Evolutionary conservation across 2,113 vertebrate genomes (phyloP).

Genomic region (Labrus mixtus): DNA sequence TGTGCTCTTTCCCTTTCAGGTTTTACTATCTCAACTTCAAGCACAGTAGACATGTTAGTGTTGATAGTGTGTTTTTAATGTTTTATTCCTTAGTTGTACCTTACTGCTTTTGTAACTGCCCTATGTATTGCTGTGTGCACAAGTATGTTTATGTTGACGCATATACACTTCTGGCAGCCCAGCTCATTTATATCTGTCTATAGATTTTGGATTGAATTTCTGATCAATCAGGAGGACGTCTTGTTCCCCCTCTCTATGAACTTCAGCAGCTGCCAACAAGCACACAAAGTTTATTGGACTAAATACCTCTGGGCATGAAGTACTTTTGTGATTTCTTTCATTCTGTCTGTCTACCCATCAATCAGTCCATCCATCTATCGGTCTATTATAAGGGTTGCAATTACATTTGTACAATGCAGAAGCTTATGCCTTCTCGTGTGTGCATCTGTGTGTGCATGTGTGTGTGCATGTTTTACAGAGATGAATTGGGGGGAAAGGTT

Average conservation of each 20-base stretch:
- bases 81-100: not conserved
- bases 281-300: conserved; percentile 29
- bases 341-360: not conserved
- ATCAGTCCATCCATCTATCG: conserved; percentile 7
- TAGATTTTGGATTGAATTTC: conserved; percentile 81
- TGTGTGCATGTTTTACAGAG: conserved; percentile 52
- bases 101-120: not conserved
- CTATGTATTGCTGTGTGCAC: not conserved
- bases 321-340: not conserved
- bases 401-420: not conserved
- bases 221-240: conserved; percentile 73
- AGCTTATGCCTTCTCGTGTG: not conserved
- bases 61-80: not conserved
- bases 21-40: too few relatives aligned
- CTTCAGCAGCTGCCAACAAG: conserved; percentile 34
- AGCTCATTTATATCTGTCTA: conserved; percentile 77
- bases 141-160: conserved; percentile 10
- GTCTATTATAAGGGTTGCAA: not conserved
- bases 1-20: too few relatives aligned
- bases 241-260: conserved; percentile 33
- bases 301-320: conserved; percentile 3
- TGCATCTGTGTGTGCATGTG: conserved; percentile 2
- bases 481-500: conserved; percentile 76
- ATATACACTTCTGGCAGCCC: conserved; percentile 31
- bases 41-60: too few relatives aligned